These are phyloP conservation scores for Andrena cerasifolii DNA, from an alignment of 1,140 invertebrate genomes.

Conservation along the genomic window DNA sequence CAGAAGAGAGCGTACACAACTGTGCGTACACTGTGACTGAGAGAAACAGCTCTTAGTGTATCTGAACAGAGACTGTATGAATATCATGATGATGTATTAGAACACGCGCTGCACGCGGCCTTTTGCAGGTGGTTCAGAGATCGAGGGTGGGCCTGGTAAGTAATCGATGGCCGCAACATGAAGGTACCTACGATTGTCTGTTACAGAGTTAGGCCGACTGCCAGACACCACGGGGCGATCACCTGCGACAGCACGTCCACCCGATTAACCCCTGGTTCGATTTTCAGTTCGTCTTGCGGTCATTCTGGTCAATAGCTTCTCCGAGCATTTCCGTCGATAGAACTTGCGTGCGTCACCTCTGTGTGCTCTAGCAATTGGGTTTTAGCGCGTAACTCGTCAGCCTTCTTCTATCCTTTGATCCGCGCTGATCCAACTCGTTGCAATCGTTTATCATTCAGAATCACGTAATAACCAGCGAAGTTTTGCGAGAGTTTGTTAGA, in stretches of 20 bases:
- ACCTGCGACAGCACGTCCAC: not conserved
- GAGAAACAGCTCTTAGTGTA: conserved; percentile 75
- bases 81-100: conserved; percentile 83
- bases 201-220: conserved; percentile 69
- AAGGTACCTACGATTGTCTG: conserved; percentile 77
- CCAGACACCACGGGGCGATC: conserved; percentile 6
- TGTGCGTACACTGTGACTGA: conserved; percentile 78
- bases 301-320: conserved; percentile 76
- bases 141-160: conserved; percentile 77
- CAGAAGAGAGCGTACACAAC: conserved; percentile 76
- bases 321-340: conserved; percentile 9
- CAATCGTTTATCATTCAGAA: not conserved
- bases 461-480: not conserved
- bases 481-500: conserved; percentile 2
- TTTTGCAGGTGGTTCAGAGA: conserved; percentile 80
- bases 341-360: not conserved
- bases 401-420: not conserved
- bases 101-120: conserved; percentile 80
- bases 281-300: conserved; percentile 74
- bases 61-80: conserved; percentile 81
- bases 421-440: conserved; percentile 9
- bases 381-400: conserved; percentile 20
- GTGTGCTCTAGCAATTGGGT: conserved; percentile 37
- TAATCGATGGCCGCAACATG: conserved; percentile 80
- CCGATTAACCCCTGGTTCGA: conserved; percentile 69